phyloP scores from a whole-genome alignment of 2,113 vertebrate genomes.

The Progne subis region DNA sequence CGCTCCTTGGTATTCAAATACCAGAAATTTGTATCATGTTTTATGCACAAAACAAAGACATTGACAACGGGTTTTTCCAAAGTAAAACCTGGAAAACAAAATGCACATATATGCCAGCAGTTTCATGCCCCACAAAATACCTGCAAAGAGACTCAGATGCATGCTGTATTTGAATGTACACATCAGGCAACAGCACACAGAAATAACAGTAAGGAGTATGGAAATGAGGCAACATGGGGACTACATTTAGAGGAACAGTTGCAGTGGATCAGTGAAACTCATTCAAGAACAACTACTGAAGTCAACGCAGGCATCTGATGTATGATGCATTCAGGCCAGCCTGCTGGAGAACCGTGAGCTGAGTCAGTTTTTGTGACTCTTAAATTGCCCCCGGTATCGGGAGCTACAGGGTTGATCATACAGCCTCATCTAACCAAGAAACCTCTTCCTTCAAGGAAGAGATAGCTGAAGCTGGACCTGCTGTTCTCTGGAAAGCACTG shows the following conservation, averaged over 20 bases:
- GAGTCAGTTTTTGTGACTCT: not conserved
- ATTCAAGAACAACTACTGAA: not conserved
- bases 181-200: fast-evolving
- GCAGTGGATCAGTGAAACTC: not conserved
- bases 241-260: fast-evolving
- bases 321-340: not conserved
- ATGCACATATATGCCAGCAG: fast-evolving
- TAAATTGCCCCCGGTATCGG: fast-evolving
- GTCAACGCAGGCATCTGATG: fast-evolving
- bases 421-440: not conserved
- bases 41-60: not conserved
- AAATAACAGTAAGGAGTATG: not conserved
- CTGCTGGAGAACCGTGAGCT: not conserved
- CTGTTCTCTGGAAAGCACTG: fast-evolving
- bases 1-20: not conserved
- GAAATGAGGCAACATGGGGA: fast-evolving
- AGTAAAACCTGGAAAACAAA: not conserved
- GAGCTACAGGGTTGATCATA: not conserved
- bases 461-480: fast-evolving
- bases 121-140: not conserved
- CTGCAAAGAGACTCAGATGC: not conserved
- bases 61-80: not conserved
- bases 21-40: not conserved
- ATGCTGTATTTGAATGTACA: not conserved
- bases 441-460: not conserved